phyloP scores from a whole-genome alignment of 1,140 invertebrate genomes.

The Drosophila erecta region DNA sequence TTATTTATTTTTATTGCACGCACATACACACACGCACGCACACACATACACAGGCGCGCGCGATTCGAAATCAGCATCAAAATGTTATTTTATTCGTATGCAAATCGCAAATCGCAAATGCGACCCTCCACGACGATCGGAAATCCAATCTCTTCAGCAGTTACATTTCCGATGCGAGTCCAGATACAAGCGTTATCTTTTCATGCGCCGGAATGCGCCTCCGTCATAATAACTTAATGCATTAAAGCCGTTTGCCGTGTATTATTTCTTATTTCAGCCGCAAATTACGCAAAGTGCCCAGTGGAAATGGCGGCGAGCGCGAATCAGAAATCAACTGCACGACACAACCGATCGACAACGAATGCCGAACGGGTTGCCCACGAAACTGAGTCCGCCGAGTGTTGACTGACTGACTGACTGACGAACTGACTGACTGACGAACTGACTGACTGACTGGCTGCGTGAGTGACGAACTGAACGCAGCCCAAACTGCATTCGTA shows the following conservation, averaged over 20 bases:
- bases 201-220: background rate
- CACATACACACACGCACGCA: constrained; percentile 28
- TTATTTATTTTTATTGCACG: constrained; percentile 80
- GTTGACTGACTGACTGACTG: constrained; percentile 16
- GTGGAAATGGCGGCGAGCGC: constrained; percentile 15
- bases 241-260: constrained; percentile 9
- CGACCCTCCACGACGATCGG: constrained; percentile 67
- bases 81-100: constrained; percentile 67
- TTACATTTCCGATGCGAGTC: constrained; percentile 37
- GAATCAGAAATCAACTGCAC: constrained; percentile 64
- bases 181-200: constrained; percentile 38
- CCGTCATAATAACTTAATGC: constrained; percentile 37
- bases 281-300: constrained; percentile 51
- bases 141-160: constrained; percentile 2
- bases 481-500: constrained; percentile 40
- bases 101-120: constrained; percentile 18
- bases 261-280: constrained; percentile 34
- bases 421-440: constrained; percentile 14
- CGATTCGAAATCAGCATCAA: constrained; percentile 70
- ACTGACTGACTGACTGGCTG: constrained; percentile 24
- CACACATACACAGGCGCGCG: constrained; percentile 7
- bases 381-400: constrained; percentile 41
- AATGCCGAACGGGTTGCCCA: constrained; percentile 61
- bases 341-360: constrained; percentile 66
- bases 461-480: constrained; percentile 40